Evolutionary conservation across 2,888 invertebrate genomes (phyloP).

Genomic region (Torymus texanus): DNA sequence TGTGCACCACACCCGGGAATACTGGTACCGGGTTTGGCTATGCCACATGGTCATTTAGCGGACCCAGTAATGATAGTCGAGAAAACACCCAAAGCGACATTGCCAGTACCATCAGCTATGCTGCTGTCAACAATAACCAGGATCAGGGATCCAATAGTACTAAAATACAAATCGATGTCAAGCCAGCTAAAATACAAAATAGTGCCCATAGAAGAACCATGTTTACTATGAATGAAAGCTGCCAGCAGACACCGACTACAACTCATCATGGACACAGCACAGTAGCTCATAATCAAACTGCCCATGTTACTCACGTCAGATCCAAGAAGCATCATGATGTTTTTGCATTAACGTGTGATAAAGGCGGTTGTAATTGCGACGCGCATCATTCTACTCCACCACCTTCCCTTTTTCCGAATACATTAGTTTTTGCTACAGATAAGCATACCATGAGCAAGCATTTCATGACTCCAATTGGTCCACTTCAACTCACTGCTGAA

Average conservation of each 20-base stretch:
- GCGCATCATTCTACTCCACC: constrained; percentile 71
- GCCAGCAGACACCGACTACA: constrained; percentile 69
- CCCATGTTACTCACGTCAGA: constrained; percentile 75
- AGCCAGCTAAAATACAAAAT: constrained; percentile 70
- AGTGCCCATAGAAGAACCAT: constrained; percentile 71
- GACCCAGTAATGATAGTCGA: constrained; percentile 70
- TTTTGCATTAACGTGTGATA: constrained; percentile 72
- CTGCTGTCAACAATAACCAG: constrained; percentile 73
- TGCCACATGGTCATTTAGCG: constrained; percentile 72
- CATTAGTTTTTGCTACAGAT: constrained; percentile 73
- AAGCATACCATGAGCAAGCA: constrained; percentile 77
- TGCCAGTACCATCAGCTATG: constrained; percentile 71
- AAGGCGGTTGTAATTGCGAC: constrained; percentile 73
- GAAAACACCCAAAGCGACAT: constrained; percentile 71
- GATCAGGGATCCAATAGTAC: constrained; percentile 71
- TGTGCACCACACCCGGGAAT: constrained; percentile 74
- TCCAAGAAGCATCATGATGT: constrained; percentile 72
- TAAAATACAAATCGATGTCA: constrained; percentile 73
- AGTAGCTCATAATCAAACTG: constrained; percentile 76
- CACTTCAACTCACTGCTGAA: constrained; percentile 84
- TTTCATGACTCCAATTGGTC: constrained; percentile 84
- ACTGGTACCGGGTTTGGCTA: constrained; percentile 73
- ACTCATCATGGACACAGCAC: constrained; percentile 67
- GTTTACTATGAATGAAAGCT: constrained; percentile 73
- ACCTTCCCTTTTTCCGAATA: constrained; percentile 72